Evolutionary conservation across 2,888 invertebrate species (phyloP).

Genomic region (Atethmia centrago): DNA sequence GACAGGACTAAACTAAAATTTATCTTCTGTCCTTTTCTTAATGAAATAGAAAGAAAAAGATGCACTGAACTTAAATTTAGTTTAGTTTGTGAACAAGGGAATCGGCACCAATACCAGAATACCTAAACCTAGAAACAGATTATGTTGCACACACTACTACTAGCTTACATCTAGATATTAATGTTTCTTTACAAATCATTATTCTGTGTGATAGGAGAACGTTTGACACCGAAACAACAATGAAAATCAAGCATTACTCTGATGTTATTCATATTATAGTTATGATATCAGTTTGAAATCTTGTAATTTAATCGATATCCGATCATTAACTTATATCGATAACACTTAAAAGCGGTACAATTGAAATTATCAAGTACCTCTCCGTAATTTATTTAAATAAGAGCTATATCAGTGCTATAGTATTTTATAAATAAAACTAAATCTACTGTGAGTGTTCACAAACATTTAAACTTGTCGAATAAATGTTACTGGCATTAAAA

Average conservation of each 20-base stretch:
- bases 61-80: too few relatives aligned
- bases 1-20: too few relatives aligned
- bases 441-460: neutral
- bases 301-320: neutral
- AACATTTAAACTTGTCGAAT: conserved; percentile 24
- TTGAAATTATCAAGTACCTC: neutral
- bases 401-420: neutral
- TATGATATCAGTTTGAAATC: conserved; percentile 7
- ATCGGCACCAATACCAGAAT: conserved; percentile 32
- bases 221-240: neutral
- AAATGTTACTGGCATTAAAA: conserved; percentile 7
- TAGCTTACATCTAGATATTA: conserved; percentile 30
- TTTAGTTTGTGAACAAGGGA: too few relatives aligned
- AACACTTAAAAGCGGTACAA: neutral
- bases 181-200: conserved; percentile 13
- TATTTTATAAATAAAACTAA: neutral
- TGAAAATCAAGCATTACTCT: neutral
- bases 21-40: too few relatives aligned
- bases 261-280: neutral
- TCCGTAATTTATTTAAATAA: neutral
- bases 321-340: neutral
- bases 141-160: conserved; percentile 57
- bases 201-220: conserved; percentile 2
- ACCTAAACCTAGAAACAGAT: conserved; percentile 47
- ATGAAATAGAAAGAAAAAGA: too few relatives aligned